Evolutionary conservation across 1,140 invertebrate species (phyloP).

Genomic region (Cyclargus thomasi): DNA sequence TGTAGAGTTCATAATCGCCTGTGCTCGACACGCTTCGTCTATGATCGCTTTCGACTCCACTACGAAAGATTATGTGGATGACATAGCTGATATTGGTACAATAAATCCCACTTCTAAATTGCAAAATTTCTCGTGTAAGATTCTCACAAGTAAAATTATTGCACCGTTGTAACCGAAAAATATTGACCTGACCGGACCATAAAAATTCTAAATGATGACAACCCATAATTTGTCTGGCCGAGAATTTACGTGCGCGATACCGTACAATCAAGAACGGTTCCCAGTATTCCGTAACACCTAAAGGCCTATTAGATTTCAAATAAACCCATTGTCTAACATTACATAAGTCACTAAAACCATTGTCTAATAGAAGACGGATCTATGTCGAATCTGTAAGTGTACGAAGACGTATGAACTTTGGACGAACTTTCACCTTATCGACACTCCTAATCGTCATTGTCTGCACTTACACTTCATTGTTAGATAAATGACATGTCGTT

Average conservation of each 20-base stretch:
- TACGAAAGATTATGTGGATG: too few species aligned
- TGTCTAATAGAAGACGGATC: slow-evolving; percentile 29
- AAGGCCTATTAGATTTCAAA: slow-evolving; percentile 25
- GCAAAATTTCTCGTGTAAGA: too few species aligned
- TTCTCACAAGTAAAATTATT: too few species aligned
- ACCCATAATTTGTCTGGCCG: neutral
- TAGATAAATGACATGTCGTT: neutral
- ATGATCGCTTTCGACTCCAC: too few species aligned
- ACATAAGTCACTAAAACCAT: slow-evolving; percentile 28
- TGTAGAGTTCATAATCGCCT: too few species aligned
- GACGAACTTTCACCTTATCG: neutral
- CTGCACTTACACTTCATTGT: neutral
- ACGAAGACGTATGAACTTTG: neutral
- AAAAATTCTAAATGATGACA: neutral
- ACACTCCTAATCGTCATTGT: neutral
- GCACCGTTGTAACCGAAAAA: too few species aligned
- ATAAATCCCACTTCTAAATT: too few species aligned
- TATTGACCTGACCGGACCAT: neutral
- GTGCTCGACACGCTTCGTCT: too few species aligned
- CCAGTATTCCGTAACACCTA: slow-evolving; percentile 7
- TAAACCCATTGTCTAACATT: slow-evolving; percentile 20
- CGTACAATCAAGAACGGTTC: neutral
- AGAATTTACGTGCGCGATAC: neutral
- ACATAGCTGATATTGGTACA: too few species aligned
- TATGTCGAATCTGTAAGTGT: slow-evolving; percentile 30